Conservation (phyloP, 2,797 vertebrate species). For the Anisognathus igniventris region DNA sequence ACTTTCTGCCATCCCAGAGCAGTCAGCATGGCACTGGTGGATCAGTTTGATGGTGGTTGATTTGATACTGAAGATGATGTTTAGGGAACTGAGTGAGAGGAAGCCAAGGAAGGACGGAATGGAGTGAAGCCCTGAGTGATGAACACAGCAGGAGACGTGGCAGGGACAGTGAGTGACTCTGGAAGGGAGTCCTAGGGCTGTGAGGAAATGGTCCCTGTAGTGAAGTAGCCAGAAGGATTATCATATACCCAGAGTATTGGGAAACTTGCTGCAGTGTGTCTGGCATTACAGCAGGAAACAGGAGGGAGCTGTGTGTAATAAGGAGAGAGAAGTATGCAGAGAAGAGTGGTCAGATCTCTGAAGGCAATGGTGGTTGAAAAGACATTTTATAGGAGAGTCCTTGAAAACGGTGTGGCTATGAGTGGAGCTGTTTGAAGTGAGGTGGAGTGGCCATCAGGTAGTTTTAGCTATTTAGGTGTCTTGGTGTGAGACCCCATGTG, state of each 20-base stretch:
- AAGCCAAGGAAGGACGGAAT: neutral
- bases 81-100: neutral
- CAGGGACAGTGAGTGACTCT: neutral
- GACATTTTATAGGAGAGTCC: neutral
- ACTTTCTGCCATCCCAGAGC: neutral
- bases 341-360: neutral
- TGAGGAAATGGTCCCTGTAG: neutral
- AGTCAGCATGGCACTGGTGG: neutral
- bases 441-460: neutral
- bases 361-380: neutral
- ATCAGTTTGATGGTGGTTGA: too few relatives aligned
- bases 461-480: neutral
- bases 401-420: neutral
- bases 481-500: neutral
- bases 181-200: neutral
- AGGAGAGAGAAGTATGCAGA: neutral
- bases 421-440: neutral
- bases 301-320: neutral
- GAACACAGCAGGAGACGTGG: neutral
- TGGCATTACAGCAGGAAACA: neutral
- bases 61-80: neutral
- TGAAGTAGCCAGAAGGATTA: neutral
- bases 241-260: neutral
- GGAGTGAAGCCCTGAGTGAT: neutral
- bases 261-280: neutral